phyloP scores from a whole-genome alignment of 1,140 invertebrate species.

The Vanessa atalanta region DNA sequence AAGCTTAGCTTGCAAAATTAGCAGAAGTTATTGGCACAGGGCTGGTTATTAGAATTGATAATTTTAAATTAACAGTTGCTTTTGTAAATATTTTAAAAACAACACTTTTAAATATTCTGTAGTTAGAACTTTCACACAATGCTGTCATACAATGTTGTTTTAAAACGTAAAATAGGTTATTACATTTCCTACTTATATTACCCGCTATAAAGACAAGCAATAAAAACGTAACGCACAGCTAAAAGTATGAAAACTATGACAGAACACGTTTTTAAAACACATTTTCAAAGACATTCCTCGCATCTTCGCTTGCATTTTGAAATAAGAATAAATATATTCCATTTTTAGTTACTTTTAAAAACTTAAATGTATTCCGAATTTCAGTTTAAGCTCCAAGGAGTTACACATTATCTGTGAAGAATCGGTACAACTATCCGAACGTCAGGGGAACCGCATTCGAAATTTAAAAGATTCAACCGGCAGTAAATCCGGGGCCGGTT shows the following conservation, averaged over 20 bases:
- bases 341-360: conserved; percentile 2
- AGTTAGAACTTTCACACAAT: not conserved
- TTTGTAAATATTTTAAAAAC: too few relatives aligned
- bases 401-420: conserved; percentile 15
- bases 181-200: conserved; percentile 1
- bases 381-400: conserved; percentile 5
- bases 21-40: too few relatives aligned
- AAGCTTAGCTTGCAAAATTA: too few relatives aligned
- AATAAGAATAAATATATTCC: too few relatives aligned
- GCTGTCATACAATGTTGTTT: conserved; percentile 6
- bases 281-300: too few relatives aligned
- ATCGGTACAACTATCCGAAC: conserved; percentile 9
- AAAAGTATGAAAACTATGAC: not conserved
- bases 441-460: conserved; percentile 17
- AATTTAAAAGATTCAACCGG: conserved; percentile 18
- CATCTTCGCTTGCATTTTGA: too few relatives aligned
- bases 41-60: too few relatives aligned
- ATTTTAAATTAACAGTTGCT: too few relatives aligned
- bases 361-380: not conserved
- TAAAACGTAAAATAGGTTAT: conserved; percentile 8
- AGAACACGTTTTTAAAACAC: not conserved
- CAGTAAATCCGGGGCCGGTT: conserved; percentile 12
- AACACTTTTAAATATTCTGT: not conserved
- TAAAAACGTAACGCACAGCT: not conserved
- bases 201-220: conserved; percentile 1